These are phyloP conservation scores for Scaeva pyrastri DNA, from an alignment of 2,888 invertebrate species.

Conservation along the genomic window DNA sequence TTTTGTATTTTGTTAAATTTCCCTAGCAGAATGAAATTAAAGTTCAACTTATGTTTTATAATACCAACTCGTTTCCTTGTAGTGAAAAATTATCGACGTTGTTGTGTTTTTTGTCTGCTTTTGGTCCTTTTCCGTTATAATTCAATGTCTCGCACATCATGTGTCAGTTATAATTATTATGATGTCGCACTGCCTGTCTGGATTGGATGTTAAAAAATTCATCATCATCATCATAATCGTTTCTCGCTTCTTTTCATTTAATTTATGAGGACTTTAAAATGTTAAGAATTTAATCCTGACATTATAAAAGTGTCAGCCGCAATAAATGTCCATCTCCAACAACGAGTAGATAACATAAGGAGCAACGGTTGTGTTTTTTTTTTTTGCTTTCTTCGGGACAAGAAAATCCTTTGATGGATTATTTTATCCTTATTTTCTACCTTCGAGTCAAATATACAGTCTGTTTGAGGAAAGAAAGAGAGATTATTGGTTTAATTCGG, in stretches of 20 bases:
- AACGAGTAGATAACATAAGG: slow-evolving; percentile 5
- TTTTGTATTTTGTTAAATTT: not conserved
- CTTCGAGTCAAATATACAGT: not conserved
- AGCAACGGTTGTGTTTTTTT: not conserved
- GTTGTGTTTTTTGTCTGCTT: not conserved
- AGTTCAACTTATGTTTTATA: no score
- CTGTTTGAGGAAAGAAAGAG: not conserved
- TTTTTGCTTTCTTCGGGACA: not conserved
- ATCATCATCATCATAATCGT: slow-evolving; percentile 67
- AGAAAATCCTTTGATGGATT: slow-evolving; percentile 25
- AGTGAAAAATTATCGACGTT: not conserved
- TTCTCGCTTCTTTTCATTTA: slow-evolving; percentile 40
- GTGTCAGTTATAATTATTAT: slow-evolving; percentile 62
- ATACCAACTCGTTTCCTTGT: no score
- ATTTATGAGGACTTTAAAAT: slow-evolving; percentile 57
- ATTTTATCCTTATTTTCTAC: slow-evolving; percentile 22
- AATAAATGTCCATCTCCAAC: slow-evolving; percentile 45
- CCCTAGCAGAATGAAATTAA: no score
- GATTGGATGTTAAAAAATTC: slow-evolving; percentile 57
- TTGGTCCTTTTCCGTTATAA: not conserved
- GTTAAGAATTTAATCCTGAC: slow-evolving; percentile 56
- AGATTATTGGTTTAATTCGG: no score
- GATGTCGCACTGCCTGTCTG: slow-evolving; percentile 6
- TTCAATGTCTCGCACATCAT: slow-evolving; percentile 50
- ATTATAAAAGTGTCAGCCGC: slow-evolving; percentile 59